Conservation (phyloP, 2,888 invertebrate genomes). For the Standfussiana lucernea region DNA sequence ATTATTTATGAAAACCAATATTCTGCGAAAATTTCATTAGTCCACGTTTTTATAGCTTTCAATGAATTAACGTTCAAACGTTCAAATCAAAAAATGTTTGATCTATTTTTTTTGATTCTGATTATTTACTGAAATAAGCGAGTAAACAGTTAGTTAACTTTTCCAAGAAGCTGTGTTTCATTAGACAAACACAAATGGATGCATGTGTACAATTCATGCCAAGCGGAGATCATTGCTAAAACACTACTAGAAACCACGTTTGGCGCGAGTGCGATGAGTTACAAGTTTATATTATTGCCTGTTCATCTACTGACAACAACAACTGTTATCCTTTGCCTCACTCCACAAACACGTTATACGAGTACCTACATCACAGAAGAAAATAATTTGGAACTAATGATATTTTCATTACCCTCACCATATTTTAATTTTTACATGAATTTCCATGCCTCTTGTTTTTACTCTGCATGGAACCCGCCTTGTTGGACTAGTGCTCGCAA, state of each 20-base stretch:
- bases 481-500: no score
- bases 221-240: constrained; percentile 27
- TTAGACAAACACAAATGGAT: constrained; percentile 2
- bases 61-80: no score
- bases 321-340: neutral
- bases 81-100: no score
- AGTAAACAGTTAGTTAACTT: no score
- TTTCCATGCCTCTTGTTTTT: neutral
- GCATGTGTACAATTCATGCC: neutral
- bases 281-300: constrained; percentile 16
- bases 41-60: neutral
- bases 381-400: neutral
- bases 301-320: neutral
- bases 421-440: neutral
- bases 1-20: neutral
- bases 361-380: neutral
- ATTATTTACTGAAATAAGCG: neutral
- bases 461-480: neutral
- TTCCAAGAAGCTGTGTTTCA: constrained; percentile 10
- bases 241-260: constrained; percentile 9
- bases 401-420: neutral
- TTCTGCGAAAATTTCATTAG: neutral
- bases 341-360: neutral
- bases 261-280: constrained; percentile 7
- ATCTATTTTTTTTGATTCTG: neutral